These are phyloP conservation scores for Megaceryle maxima DNA, from an alignment of 2,113 vertebrate genomes.

Conservation along the genomic window DNA sequence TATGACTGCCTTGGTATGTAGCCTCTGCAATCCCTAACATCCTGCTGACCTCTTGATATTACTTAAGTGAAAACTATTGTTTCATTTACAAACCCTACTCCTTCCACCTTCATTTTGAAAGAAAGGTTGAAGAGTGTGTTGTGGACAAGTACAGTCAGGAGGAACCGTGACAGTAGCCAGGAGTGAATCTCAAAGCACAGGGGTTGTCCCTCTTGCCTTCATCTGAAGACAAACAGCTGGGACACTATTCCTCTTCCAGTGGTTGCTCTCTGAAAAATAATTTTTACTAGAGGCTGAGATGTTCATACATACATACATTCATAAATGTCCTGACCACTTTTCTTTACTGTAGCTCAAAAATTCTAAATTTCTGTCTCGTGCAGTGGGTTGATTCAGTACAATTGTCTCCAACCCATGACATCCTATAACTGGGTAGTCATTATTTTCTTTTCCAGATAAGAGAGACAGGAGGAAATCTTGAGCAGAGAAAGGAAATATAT, in stretches of 20 bases:
- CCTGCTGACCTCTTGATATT: neutral
- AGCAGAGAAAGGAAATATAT: neutral
- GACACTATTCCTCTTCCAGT: neutral
- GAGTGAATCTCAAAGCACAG: neutral
- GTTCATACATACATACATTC: neutral
- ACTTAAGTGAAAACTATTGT: neutral
- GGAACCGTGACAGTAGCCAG: too few relatives aligned
- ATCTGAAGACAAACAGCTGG: neutral
- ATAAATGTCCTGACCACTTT: neutral
- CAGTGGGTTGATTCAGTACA: neutral
- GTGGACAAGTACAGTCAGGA: neutral
- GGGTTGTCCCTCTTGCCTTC: neutral
- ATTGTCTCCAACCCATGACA: neutral
- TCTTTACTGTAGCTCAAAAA: accelerated
- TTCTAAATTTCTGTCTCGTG: neutral
- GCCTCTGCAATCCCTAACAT: neutral
- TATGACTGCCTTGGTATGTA: accelerated
- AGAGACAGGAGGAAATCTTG: neutral
- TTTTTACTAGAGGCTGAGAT: neutral
- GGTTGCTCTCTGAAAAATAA: neutral
- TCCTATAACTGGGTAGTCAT: neutral
- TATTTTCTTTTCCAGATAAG: neutral
- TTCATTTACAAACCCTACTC: neutral
- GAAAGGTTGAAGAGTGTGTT: neutral
- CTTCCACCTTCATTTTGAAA: neutral